These are phyloP conservation scores for Stichopus chloronotus DNA, from an alignment of 35 echinoderm and acorn worm genomes.

Conservation along the genomic window DNA sequence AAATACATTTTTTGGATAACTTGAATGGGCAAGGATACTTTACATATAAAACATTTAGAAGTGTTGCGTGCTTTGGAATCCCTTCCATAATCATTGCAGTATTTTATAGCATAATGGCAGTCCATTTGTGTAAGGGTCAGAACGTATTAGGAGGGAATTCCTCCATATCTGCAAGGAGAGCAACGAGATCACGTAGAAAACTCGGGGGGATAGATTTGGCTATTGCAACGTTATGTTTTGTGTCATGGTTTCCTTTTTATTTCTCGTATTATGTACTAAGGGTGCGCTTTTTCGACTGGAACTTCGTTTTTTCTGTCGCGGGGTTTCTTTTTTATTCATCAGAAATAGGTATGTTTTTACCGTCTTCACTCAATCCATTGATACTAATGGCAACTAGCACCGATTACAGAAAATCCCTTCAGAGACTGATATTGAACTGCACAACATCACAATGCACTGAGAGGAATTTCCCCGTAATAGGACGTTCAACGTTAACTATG, in stretches of 20 bases:
- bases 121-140: neutral
- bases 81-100: neutral
- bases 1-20: neutral
- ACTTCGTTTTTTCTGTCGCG: neutral
- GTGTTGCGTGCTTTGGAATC: neutral
- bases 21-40: too few species aligned
- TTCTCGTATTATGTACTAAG: neutral
- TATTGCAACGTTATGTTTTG: neutral
- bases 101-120: neutral
- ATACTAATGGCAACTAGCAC: neutral
- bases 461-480: neutral
- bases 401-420: neutral
- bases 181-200: neutral
- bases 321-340: neutral
- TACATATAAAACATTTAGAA: too few species aligned
- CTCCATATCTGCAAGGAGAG: neutral
- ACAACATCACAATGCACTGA: neutral
- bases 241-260: slow-evolving; percentile 1
- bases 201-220: neutral
- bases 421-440: too few species aligned
- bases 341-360: neutral
- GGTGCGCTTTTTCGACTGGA: neutral
- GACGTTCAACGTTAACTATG: neutral
- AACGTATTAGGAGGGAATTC: neutral
- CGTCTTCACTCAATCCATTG: neutral